phyloP scores from a whole-genome alignment of 1,140 invertebrate species.

The Trichogramma pretiosum region DNA sequence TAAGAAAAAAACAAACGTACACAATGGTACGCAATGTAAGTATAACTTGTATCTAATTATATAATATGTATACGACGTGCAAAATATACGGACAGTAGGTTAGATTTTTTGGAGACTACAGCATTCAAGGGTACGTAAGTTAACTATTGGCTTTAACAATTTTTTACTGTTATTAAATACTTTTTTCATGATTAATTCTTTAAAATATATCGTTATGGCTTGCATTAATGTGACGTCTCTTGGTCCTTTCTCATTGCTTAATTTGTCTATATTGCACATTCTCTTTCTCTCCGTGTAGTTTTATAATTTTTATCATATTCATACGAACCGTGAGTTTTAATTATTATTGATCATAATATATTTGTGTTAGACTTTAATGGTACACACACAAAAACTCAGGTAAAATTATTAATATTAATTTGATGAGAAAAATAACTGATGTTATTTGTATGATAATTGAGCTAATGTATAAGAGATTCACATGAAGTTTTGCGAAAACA shows the following conservation, averaged over 20 bases:
- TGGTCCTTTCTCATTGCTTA: slow-evolving; percentile 1
- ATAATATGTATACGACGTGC: slow-evolving; percentile 21
- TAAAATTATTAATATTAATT: slow-evolving; percentile 4
- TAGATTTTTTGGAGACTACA: slow-evolving; percentile 34
- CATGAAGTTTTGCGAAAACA: too few species aligned
- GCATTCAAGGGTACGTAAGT: slow-evolving; percentile 26
- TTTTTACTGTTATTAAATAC: too few species aligned
- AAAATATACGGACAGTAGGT: slow-evolving; percentile 30
- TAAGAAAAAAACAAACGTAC: too few species aligned
- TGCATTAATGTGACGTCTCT: slow-evolving; percentile 2
- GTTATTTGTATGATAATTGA: too few species aligned
- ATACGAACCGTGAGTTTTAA: too few species aligned
- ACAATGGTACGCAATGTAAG: slow-evolving; percentile 20
- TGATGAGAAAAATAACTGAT: background rate
- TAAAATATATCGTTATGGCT: too few species aligned
- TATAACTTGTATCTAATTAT: slow-evolving; percentile 15
- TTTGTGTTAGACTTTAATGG: too few species aligned
- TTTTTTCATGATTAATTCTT: background rate
- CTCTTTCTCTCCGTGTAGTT: slow-evolving; percentile 12
- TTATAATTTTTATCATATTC: too few species aligned
- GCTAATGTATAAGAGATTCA: too few species aligned
- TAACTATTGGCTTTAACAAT: slow-evolving; percentile 7
- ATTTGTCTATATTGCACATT: background rate
- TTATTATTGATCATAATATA: too few species aligned
- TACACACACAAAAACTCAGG: too few species aligned